phyloP scores from a whole-genome alignment of 2,113 vertebrate genomes.

The Crotalus horridus region DNA sequence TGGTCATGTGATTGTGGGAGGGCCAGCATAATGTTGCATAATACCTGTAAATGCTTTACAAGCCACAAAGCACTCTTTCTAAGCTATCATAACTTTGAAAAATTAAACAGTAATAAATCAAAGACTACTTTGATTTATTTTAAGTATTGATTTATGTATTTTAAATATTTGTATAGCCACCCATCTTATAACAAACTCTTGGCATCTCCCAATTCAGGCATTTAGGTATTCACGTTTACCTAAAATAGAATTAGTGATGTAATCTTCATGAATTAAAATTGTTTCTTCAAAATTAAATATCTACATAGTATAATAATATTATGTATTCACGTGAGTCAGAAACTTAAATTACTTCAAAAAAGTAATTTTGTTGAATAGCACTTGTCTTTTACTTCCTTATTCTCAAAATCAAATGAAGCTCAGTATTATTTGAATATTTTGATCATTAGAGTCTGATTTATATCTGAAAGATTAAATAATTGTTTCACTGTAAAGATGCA shows the following conservation, averaged over 20 bases:
- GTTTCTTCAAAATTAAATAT: neutral
- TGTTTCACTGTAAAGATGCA: neutral
- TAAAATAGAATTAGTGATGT: neutral
- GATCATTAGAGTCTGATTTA: neutral
- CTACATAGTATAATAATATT: neutral
- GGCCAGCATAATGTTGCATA: too few relatives aligned
- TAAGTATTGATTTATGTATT: too few relatives aligned
- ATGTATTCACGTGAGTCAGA: neutral
- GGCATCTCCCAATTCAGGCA: neutral
- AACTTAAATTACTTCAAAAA: neutral
- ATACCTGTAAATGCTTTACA: too few relatives aligned
- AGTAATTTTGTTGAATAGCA: neutral
- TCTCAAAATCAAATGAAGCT: neutral
- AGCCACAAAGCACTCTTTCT: too few relatives aligned
- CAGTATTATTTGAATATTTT: neutral
- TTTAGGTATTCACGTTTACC: neutral
- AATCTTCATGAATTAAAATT: neutral
- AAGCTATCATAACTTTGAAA: too few relatives aligned
- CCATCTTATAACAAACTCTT: too few relatives aligned
- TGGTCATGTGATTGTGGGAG: too few relatives aligned
- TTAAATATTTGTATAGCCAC: too few relatives aligned
- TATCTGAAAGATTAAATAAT: neutral
- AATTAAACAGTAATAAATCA: too few relatives aligned
- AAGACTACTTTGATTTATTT: too few relatives aligned
- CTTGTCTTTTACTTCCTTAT: neutral